These are phyloP conservation scores for Monochamus alternatus DNA, from an alignment of 2,888 invertebrate genomes.

Conservation along the genomic window DNA sequence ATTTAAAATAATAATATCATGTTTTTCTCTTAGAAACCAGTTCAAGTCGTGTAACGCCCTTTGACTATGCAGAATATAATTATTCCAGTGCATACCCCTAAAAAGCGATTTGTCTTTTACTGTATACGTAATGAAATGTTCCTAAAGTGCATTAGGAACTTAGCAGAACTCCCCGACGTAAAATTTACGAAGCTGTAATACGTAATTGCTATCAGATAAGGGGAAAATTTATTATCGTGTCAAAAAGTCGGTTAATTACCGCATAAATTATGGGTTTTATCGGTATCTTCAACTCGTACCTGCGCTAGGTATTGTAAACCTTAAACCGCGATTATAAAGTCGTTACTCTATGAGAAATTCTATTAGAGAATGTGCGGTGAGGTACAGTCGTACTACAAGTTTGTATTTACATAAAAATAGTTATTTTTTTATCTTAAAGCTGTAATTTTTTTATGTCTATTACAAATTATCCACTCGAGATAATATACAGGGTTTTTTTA, in stretches of 20 bases:
- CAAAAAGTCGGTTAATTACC: conserved; percentile 29
- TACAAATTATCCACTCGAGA: too few species aligned
- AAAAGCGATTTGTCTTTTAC: conserved; percentile 3
- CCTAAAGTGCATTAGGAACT: conserved; percentile 2
- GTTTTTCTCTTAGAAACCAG: too few species aligned
- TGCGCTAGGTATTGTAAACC: neutral
- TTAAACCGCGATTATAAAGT: neutral
- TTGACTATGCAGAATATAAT: neutral
- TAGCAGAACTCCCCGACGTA: neutral
- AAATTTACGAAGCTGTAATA: conserved; percentile 22
- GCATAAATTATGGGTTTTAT: conserved; percentile 14
- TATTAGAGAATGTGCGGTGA: too few species aligned
- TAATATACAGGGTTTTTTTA: too few species aligned
- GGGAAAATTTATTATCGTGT: conserved; percentile 24
- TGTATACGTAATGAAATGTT: neutral
- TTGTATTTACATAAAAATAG: too few species aligned
- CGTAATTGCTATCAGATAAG: conserved; percentile 28
- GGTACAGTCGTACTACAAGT: too few species aligned
- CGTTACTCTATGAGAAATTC: neutral
- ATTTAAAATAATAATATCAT: too few species aligned
- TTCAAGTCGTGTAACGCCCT: too few species aligned
- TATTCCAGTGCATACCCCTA: neutral
- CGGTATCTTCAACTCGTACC: neutral
- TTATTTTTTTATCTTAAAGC: too few species aligned
- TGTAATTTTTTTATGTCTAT: too few species aligned